Percentiles rank a stretch among this genome's conserved stretches.
Conservation (phyloP, 2,888 invertebrate species). For the Taenaris catops region DNA sequence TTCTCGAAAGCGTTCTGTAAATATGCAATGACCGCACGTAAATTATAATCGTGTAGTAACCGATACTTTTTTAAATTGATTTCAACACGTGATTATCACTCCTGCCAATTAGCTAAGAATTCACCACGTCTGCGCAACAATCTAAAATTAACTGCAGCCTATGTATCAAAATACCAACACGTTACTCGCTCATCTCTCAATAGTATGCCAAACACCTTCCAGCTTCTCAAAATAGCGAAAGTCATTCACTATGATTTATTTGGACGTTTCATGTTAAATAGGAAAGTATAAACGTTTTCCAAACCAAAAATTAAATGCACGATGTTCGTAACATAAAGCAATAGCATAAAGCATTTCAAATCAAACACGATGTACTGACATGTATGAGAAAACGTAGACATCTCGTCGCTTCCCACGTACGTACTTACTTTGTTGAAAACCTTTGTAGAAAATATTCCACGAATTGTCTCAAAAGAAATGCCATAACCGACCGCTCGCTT, state of each 20-base stretch:
- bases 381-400: constrained; percentile 6
- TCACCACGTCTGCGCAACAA: constrained; percentile 77
- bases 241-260: constrained; percentile 59
- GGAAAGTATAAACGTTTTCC: constrained; percentile 7
- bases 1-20: no score
- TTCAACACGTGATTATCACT: constrained; percentile 58
- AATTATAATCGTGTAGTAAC: not conserved
- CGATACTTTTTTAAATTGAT: constrained; percentile 12
- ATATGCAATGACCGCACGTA: no score
- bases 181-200: constrained; percentile 77
- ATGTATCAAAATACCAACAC: constrained; percentile 79
- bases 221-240: constrained; percentile 72
- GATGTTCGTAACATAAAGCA: not conserved
- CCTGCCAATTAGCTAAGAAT: constrained; percentile 77
- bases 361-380: no score
- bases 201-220: constrained; percentile 79
- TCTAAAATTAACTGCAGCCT: constrained; percentile 79
- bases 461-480: constrained; percentile 64
- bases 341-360: not conserved
- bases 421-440: constrained; percentile 12
- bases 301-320: not conserved
- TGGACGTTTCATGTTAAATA: constrained; percentile 18
- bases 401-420: constrained; percentile 6
- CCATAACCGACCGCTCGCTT: constrained; percentile 51
- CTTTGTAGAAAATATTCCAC: constrained; percentile 49